Conservation (phyloP, 1,140 invertebrate species). For the Pogonomyrmex californicus region DNA sequence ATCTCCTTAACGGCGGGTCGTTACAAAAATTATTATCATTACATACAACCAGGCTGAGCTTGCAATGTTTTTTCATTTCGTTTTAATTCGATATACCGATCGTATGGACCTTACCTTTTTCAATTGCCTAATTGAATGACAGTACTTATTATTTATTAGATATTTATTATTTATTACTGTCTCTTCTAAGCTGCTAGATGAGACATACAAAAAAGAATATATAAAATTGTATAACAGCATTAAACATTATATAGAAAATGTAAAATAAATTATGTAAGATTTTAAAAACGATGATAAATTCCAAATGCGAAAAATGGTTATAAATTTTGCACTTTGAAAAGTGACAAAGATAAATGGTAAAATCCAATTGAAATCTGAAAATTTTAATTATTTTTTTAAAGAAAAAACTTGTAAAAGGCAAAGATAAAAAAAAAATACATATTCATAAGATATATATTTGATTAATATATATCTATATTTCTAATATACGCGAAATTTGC, state of each 20-base stretch:
- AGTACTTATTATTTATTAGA: background rate
- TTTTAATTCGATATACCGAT: background rate
- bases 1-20: slow-evolving; percentile 35
- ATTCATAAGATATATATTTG: background rate
- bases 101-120: slow-evolving; percentile 5
- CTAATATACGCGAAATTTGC: background rate
- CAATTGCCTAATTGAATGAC: slow-evolving; percentile 17
- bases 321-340: background rate
- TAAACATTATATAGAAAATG: slow-evolving; percentile 18
- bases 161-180: background rate
- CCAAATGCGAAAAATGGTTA: background rate
- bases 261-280: background rate
- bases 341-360: background rate
- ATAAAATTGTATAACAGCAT: background rate
- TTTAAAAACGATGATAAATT: background rate
- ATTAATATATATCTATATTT: background rate
- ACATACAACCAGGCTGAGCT: background rate
- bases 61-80: background rate
- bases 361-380: background rate
- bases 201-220: background rate
- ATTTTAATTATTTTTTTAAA: background rate
- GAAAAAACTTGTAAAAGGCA: background rate
- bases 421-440: background rate
- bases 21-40: slow-evolving; percentile 57
- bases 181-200: background rate